Evolutionary conservation across 92 coral and sea anemone genomes (phyloP).

Genomic region (Nematostella vectensis): DNA sequence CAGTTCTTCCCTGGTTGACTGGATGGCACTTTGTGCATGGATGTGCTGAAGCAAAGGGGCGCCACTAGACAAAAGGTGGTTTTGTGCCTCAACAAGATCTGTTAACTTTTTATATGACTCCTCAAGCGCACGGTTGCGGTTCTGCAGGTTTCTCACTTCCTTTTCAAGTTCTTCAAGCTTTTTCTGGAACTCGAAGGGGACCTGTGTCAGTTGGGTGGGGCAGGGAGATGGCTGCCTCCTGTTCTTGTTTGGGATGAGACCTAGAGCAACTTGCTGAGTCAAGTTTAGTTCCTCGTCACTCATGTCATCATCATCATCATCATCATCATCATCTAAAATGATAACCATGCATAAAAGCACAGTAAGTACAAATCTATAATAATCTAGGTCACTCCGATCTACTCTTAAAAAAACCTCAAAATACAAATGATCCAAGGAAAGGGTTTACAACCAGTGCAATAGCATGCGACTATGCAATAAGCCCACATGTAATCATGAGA

Average conservation of each 20-base stretch:
- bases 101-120: slow-evolving; percentile 82
- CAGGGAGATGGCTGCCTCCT: slow-evolving; percentile 21
- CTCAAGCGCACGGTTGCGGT: slow-evolving; percentile 73
- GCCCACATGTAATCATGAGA: no score
- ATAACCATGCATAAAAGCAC: not conserved
- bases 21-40: slow-evolving; percentile 25
- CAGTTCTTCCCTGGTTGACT: slow-evolving; percentile 24
- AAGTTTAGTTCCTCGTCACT: slow-evolving; percentile 42
- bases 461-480: no score
- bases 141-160: slow-evolving; percentile 68
- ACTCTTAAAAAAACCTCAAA: no score
- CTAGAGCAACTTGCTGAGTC: slow-evolving; percentile 74
- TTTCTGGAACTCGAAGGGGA: slow-evolving; percentile 48
- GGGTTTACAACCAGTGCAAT: no score
- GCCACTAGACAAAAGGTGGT: slow-evolving; percentile 82
- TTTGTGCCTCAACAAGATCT: slow-evolving; percentile 97
- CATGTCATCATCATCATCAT: slow-evolving; percentile 25
- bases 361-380: not conserved
- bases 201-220: slow-evolving; percentile 24
- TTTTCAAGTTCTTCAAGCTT: slow-evolving; percentile 71
- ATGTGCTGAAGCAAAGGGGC: slow-evolving; percentile 61
- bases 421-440: no score
- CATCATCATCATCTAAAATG: no score
- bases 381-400: no score
- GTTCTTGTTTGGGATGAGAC: slow-evolving; percentile 64